A percentile compares a stretch with the other conserved stretches of the same genome.
Evolutionary conservation across 2,797 vertebrate species (phyloP).

Genomic region (Sebastes taczanowskii): DNA sequence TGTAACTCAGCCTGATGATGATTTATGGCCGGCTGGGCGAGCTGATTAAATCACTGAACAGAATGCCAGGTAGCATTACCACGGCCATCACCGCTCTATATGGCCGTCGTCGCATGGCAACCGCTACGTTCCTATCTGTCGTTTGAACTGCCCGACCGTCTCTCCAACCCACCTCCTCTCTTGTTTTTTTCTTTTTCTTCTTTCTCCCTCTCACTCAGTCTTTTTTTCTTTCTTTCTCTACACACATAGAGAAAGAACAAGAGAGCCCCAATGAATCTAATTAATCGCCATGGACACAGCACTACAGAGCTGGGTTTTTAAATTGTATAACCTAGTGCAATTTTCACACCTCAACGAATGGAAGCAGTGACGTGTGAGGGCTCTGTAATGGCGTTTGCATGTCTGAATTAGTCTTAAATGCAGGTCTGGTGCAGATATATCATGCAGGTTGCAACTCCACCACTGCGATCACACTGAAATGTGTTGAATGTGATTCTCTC

Average conservation of each 20-base stretch:
- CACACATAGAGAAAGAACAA: neutral
- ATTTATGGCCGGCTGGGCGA: slow-evolving; percentile 70
- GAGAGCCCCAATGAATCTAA: slow-evolving; percentile 17
- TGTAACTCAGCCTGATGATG: slow-evolving; percentile 67
- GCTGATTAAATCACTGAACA: slow-evolving; percentile 77
- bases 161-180: slow-evolving; percentile 9
- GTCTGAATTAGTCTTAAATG: slow-evolving; percentile 1
- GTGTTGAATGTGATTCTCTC: neutral
- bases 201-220: neutral
- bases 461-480: neutral
- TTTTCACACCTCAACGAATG: slow-evolving; percentile 24
- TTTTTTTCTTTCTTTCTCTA: slow-evolving; percentile 1
- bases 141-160: slow-evolving; percentile 32
- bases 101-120: slow-evolving; percentile 67
- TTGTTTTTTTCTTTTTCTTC: neutral
- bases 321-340: slow-evolving; percentile 12
- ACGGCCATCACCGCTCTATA: slow-evolving; percentile 64
- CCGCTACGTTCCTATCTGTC: slow-evolving; percentile 41
- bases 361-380: neutral
- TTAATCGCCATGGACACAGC: slow-evolving; percentile 47
- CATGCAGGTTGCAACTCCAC: neutral
- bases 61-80: slow-evolving; percentile 71
- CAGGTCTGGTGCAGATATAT: slow-evolving; percentile 6
- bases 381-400: slow-evolving; percentile 13
- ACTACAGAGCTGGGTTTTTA: slow-evolving; percentile 1